These are phyloP conservation scores for Agrotis clavis DNA, from an alignment of 2,888 invertebrate genomes.

Conservation along the genomic window DNA sequence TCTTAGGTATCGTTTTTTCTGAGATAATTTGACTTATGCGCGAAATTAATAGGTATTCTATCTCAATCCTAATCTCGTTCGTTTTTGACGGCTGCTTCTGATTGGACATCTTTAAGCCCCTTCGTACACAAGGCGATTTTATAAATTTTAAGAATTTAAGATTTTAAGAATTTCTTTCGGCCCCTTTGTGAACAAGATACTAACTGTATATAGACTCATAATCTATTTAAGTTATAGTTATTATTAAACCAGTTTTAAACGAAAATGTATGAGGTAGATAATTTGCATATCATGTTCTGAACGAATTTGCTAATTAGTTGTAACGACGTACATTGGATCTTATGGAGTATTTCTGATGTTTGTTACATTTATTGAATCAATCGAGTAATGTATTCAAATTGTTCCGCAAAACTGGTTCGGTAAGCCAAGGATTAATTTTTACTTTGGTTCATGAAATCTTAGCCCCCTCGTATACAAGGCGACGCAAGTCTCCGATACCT, in stretches of 20 bases:
- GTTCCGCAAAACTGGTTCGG: constrained; percentile 12
- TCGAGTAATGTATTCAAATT: background rate
- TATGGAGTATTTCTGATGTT: background rate
- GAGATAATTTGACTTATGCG: background rate
- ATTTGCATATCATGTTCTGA: background rate
- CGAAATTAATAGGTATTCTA: too few relatives aligned
- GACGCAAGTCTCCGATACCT: too few relatives aligned
- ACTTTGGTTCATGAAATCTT: background rate
- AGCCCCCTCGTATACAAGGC: too few relatives aligned
- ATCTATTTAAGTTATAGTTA: background rate
- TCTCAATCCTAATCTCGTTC: too few relatives aligned
- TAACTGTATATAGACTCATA: background rate
- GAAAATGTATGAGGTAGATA: background rate
- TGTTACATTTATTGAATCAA: background rate
- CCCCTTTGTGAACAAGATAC: background rate
- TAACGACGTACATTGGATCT: background rate
- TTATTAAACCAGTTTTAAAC: constrained; percentile 3
- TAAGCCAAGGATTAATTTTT: too few relatives aligned
- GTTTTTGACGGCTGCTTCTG: too few relatives aligned
- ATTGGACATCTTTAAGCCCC: too few relatives aligned
- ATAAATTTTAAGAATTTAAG: too few relatives aligned
- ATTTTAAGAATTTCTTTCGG: too few relatives aligned
- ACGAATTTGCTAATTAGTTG: constrained; percentile 8
- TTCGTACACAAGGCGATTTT: too few relatives aligned
- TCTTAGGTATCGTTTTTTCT: background rate